Evolutionary conservation across 37 sponge, comb jelly and placozoan genomes (phyloP).

Genomic region (Chondrilla cf. caribensis): DNA sequence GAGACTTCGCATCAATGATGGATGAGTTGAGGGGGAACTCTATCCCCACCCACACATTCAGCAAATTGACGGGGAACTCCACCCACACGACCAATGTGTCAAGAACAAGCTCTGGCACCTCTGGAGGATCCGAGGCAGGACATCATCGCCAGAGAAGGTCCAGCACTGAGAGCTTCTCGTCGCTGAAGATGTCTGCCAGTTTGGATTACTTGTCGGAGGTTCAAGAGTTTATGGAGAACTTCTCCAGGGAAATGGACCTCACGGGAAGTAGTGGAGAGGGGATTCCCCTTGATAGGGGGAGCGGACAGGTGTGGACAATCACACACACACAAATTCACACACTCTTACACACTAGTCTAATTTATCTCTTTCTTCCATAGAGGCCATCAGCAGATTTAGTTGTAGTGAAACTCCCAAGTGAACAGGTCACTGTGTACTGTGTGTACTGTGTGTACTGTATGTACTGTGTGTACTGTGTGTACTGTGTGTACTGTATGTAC

Average conservation of each 20-base stretch:
- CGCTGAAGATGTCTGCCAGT: background rate
- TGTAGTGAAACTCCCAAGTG: background rate
- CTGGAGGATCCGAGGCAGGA: too few relatives aligned
- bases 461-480: too few relatives aligned
- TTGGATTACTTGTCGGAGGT: slow-evolving; percentile 20
- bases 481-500: too few relatives aligned
- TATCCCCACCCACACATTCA: too few relatives aligned
- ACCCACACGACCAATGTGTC: too few relatives aligned
- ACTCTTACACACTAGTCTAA: background rate
- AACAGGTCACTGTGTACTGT: background rate
- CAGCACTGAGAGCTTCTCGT: background rate
- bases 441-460: background rate
- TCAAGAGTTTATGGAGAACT: background rate
- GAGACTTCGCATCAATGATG: background rate
- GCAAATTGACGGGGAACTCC: too few relatives aligned
- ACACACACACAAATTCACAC: background rate
- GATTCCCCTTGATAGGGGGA: too few relatives aligned
- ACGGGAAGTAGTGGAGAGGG: too few relatives aligned
- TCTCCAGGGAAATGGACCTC: background rate
- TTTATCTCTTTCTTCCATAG: background rate
- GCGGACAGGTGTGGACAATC: background rate
- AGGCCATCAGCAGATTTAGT: background rate
- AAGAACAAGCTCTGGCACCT: too few relatives aligned
- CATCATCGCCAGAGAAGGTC: background rate
- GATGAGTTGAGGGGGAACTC: background rate